A percentile compares a stretch with the other conserved stretches of the same genome.
Evolutionary conservation across 2,888 invertebrate genomes (phyloP).

Genomic region (Saturnia japonica): DNA sequence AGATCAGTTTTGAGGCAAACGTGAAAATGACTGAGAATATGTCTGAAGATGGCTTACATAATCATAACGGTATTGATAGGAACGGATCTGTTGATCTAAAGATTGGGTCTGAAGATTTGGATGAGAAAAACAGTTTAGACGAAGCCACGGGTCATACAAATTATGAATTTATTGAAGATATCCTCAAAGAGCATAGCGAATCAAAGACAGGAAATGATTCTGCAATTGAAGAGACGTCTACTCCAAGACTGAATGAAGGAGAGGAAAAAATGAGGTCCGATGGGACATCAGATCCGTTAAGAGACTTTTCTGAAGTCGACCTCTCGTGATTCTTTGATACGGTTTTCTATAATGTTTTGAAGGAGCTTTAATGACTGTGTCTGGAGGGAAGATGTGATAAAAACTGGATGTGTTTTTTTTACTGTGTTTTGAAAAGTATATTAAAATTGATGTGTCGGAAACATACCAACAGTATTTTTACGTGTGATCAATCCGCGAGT

Average conservation of each 20-base stretch:
- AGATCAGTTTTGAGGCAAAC: not conserved
- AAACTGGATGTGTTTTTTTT: not conserved
- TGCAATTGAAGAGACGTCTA: not conserved
- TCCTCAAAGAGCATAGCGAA: not conserved
- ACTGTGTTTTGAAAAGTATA: not conserved
- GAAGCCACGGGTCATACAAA: not conserved
- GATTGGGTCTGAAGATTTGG: not conserved
- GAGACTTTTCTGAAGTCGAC: conserved; percentile 9
- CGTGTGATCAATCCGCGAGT: no score
- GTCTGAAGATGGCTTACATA: not conserved
- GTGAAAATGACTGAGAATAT: not conserved
- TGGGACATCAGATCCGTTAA: not conserved
- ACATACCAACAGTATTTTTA: not conserved
- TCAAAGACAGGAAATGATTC: not conserved
- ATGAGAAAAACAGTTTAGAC: not conserved
- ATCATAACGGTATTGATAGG: not conserved
- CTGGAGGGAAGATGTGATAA: not conserved
- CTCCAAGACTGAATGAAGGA: not conserved
- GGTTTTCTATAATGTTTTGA: conserved; percentile 9
- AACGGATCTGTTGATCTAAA: not conserved
- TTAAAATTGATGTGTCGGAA: not conserved
- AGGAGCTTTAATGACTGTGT: not conserved
- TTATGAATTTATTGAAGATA: not conserved
- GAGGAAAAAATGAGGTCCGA: not conserved
- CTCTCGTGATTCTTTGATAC: conserved; percentile 12